Base-by-base conservation (phyloP, 2,888 invertebrate species). In the Meliscaeva auricollis region DNA sequence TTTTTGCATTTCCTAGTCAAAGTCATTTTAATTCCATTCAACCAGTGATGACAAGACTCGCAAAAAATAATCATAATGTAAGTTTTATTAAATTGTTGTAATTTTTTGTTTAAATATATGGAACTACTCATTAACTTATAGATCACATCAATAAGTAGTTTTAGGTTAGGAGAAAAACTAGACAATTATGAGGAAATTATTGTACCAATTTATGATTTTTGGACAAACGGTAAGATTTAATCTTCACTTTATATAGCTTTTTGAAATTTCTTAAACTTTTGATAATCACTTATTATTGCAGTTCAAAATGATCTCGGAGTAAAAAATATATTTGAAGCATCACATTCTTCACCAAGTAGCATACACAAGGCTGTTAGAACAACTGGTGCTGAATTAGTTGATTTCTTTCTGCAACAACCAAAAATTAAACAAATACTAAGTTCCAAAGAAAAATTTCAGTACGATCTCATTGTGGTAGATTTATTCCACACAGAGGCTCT, bases 31-130 rank as follows among this genome's bases (percentile, higher is more conserved):
- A 92, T 85, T 92, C 92, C 48, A 89, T 91, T 89, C 91, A 92
- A 44, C 89, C 90, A 0, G 83, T 94, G 56, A 91, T 93, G 89
- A 91, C 91, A 58, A 93, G 91, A 35, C 88, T 94, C 26, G 93
- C 93, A 0, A 89, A 81, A 30, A 90, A 91, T 35, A 93, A 93
- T 1, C 93, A 94, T 82, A 92, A 92, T 69, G 92, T 93, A 87
- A 89, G 90, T 83, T 46, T 30, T 17, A 30, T 1, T 41, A 35
- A 50, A 17, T 17, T 13, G 15, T 2, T 1, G 30, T 32, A 54
- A 11, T 50, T 60, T 56, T 22, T 48, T n/a, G n/a, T n/a, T n/a
- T n/a, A n/a, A n/a, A n/a, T n/a, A n/a, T n/a, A n/a, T n/a, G n/a
- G n/a, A n/a, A n/a, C n/a, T n/a, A n/a, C n/a, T n/a, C n/a, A n/a